phyloP scores from a whole-genome alignment of 1,140 invertebrate genomes.

The Dreissena polymorpha region DNA sequence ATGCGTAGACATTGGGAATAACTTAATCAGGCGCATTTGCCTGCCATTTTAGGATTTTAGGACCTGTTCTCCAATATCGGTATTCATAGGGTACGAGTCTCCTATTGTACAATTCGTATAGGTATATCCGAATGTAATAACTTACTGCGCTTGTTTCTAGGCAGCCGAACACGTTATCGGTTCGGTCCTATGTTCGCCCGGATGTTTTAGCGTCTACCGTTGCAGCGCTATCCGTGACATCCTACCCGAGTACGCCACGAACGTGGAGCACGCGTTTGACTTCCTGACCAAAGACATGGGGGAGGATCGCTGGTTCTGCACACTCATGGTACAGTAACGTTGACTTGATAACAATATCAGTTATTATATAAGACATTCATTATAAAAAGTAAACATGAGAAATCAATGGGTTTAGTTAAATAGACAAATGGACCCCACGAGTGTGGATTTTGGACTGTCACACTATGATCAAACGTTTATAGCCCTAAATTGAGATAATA shows the following conservation, averaged over 20 bases:
- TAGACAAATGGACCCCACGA: constrained; percentile 60
- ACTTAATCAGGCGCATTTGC: no score
- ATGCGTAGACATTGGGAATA: no score
- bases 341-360: neutral
- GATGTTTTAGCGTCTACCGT: constrained; percentile 98
- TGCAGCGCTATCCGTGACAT: constrained; percentile 95
- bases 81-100: no score
- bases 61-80: no score
- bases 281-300: constrained; percentile 99
- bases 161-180: constrained; percentile 76
- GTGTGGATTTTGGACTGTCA: constrained; percentile 71
- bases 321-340: constrained; percentile 64
- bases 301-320: constrained; percentile 73
- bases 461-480: no score
- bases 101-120: no score
- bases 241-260: constrained; percentile 97
- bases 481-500: no score
- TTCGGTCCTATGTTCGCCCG: constrained; percentile 83
- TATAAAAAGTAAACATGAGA: no score
- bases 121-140: no score
- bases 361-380: no score
- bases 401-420: no score
- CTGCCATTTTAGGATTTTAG: no score
- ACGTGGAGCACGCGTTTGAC: constrained; percentile 95
- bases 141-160: constrained; percentile 43